A percentile compares a stretch with the other conserved stretches of the same genome.
phyloP scores from a whole-genome alignment of 2,888 invertebrate genomes.

The Axea sp. region DNA sequence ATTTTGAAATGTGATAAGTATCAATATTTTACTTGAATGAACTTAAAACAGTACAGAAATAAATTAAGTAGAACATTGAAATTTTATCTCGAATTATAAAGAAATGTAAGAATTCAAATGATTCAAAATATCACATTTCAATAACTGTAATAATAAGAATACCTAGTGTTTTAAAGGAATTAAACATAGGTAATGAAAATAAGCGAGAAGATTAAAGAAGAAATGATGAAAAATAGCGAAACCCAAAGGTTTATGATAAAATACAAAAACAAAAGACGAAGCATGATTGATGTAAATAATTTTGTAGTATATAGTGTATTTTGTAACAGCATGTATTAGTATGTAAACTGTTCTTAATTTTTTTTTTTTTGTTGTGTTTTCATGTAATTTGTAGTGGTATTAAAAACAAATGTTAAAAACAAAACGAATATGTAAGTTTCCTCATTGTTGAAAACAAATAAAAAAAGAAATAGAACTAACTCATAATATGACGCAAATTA shows the following conservation, averaged over 20 bases:
- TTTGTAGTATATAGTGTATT: constrained; percentile 6
- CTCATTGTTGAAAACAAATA: constrained; percentile 68
- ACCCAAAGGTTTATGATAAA: constrained; percentile 33
- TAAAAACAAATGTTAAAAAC: constrained; percentile 51
- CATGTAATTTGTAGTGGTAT: constrained; percentile 39
- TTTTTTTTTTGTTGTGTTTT: constrained; percentile 12
- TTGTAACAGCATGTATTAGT: constrained; percentile 13
- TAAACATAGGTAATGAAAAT: constrained; percentile 20
- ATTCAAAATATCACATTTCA: neutral
- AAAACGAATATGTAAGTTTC: constrained; percentile 78
- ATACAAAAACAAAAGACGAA: constrained; percentile 33
- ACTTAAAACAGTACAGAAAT: too few species aligned
- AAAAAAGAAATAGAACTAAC: constrained; percentile 69
- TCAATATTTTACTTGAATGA: neutral
- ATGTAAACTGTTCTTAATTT: too few species aligned
- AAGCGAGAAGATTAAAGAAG: constrained; percentile 21
- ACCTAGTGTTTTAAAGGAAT: constrained; percentile 16
- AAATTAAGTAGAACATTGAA: too few species aligned
- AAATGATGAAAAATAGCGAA: constrained; percentile 39
- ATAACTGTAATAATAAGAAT: neutral
- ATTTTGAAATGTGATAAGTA: neutral
- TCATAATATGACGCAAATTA: constrained; percentile 61
- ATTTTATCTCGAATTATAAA: too few species aligned
- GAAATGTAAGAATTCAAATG: too few species aligned
- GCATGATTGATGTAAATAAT: constrained; percentile 39